Evolutionary conservation across 2,113 vertebrate genomes (phyloP).

Genomic region (Barbus barbus): DNA sequence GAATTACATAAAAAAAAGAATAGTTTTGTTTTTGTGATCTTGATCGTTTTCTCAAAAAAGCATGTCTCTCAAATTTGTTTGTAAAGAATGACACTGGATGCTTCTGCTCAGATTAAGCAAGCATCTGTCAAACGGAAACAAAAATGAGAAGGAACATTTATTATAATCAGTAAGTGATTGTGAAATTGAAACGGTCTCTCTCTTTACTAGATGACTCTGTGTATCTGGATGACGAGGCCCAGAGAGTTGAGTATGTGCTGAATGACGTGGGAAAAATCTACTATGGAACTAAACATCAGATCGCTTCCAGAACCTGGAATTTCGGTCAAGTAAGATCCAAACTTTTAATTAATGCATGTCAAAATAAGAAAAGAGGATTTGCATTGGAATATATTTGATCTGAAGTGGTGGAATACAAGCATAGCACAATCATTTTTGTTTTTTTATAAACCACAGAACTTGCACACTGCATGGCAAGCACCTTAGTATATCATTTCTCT

Average conservation of each 20-base stretch:
- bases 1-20: too few relatives aligned
- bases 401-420: neutral
- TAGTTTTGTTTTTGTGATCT: neutral
- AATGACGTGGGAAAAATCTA: conserved; percentile 88
- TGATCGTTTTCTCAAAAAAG: too few relatives aligned
- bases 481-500: neutral
- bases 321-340: conserved; percentile 76
- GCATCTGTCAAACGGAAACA: neutral
- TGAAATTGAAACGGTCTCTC: neutral
- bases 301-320: conserved; percentile 88
- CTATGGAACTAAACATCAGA: conserved; percentile 89
- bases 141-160: neutral
- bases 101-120: neutral
- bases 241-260: conserved; percentile 59
- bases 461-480: too few relatives aligned
- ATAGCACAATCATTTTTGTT: neutral
- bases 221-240: conserved; percentile 15
- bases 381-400: neutral
- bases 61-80: neutral
- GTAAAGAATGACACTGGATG: neutral
- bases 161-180: neutral
- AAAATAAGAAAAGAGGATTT: neutral
- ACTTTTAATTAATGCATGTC: neutral
- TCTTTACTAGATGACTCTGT: conserved; percentile 27
- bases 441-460: too few relatives aligned